Percentiles rank a stretch among this genome's conserved stretches.
These are phyloP conservation scores for Trachops cirrhosus DNA, from an alignment of 2,797 vertebrate species.

Conservation along the genomic window DNA sequence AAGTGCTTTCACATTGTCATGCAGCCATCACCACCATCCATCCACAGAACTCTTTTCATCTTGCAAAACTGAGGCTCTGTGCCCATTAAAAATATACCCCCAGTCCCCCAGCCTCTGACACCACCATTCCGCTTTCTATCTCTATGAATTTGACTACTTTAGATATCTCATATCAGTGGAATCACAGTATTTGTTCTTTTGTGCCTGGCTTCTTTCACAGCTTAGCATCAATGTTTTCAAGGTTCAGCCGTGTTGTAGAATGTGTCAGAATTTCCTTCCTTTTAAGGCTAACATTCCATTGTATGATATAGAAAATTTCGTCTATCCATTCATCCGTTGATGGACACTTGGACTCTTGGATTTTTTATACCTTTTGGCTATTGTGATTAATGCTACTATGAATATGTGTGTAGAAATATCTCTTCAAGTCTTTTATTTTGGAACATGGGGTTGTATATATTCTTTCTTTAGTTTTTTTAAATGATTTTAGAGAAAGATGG, in stretches of 20 bases:
- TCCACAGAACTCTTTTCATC: not conserved
- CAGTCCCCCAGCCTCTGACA: not conserved
- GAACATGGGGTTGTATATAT: not conserved
- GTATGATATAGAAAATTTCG: not conserved
- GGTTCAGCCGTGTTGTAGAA: not conserved
- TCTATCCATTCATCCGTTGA: not conserved
- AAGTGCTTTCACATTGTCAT: not conserved
- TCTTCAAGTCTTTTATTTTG: not conserved
- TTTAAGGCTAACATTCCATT: conserved; percentile 1
- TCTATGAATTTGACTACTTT: not conserved
- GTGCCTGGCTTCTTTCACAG: not conserved
- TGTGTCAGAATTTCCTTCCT: conserved; percentile 14
- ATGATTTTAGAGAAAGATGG: not conserved
- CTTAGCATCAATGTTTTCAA: not conserved
- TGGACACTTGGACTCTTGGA: not conserved
- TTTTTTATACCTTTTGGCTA: not conserved
- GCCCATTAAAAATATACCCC: not conserved
- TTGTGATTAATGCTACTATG: not conserved
- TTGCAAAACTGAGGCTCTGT: not conserved
- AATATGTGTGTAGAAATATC: not conserved
- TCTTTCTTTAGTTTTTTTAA: not conserved
- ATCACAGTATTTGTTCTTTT: not conserved
- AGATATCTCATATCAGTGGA: not conserved
- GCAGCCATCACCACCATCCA: not conserved
- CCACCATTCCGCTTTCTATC: not conserved